These are phyloP conservation scores for Apostichopus japonicus DNA, from an alignment of 35 echinoderm and acorn worm genomes.

Conservation along the genomic window DNA sequence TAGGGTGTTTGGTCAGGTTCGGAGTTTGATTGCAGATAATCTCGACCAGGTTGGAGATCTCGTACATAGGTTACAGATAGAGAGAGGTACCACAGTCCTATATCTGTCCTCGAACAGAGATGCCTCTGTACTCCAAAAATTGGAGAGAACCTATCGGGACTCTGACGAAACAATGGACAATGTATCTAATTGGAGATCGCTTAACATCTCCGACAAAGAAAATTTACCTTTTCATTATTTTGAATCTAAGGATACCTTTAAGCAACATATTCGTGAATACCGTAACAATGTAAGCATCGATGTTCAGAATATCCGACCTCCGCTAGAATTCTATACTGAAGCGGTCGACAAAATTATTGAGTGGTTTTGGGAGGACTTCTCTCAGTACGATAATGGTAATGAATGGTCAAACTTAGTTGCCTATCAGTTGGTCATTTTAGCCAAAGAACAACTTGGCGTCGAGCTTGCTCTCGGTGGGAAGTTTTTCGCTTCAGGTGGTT, in stretches of 20 bases:
- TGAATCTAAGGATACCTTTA: conserved; percentile 48
- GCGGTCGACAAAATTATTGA: conserved; percentile 56
- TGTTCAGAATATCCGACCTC: neutral
- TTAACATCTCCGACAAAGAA: neutral
- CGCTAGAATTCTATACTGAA: conserved; percentile 39
- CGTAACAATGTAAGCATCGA: neutral
- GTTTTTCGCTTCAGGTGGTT: conserved; percentile 67
- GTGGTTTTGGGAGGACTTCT: conserved; percentile 18
- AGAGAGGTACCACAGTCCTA: conserved; percentile 56
- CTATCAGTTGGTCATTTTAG: conserved; percentile 69
- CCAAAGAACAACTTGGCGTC: conserved; percentile 71
- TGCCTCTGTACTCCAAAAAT: neutral
- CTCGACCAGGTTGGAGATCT: conserved; percentile 56
- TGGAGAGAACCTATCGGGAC: conserved; percentile 18
- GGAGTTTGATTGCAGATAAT: conserved; percentile 22
- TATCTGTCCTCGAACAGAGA: conserved; percentile 39
- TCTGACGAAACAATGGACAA: conserved; percentile 45
- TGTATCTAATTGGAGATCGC: conserved; percentile 15
- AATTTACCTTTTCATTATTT: conserved; percentile 2
- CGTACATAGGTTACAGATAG: conserved; percentile 66
- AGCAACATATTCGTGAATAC: conserved; percentile 16
- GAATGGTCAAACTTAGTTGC: conserved; percentile 53
- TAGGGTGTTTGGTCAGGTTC: neutral
- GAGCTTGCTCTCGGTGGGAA: conserved; percentile 63
- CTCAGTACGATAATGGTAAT: neutral